Conservation (phyloP, 2,113 vertebrate genomes). For the Tenrec ecaudatus region DNA sequence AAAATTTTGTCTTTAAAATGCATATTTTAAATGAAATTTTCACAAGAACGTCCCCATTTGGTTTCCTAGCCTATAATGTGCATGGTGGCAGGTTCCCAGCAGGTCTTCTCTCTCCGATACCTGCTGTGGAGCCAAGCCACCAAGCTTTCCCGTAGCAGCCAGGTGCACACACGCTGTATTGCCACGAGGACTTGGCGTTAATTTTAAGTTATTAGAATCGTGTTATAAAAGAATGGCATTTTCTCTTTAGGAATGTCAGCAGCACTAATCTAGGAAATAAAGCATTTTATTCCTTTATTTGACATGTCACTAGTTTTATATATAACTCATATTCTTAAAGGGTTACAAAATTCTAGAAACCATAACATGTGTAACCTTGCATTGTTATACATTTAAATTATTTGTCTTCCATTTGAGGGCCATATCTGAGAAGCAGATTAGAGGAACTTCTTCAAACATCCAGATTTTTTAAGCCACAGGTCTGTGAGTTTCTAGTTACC, state of each 20-base stretch:
- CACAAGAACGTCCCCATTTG: neutral
- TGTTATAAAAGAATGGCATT: conserved; percentile 4
- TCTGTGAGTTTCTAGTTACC: conserved; percentile 30
- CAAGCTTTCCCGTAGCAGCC: neutral
- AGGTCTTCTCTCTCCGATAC: neutral
- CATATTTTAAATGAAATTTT: conserved; percentile 46
- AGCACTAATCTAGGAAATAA: conserved; percentile 43
- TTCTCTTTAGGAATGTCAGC: conserved; percentile 31
- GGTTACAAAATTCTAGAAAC: conserved; percentile 59
- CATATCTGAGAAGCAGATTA: conserved; percentile 29
- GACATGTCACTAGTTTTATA: neutral
- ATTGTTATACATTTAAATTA: conserved; percentile 28
- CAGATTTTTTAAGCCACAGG: neutral
- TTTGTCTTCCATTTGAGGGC: conserved; percentile 1
- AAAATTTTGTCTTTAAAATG: conserved; percentile 40
- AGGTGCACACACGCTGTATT: neutral
- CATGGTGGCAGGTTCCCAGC: neutral
- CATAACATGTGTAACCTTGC: neutral
- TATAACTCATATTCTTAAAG: conserved; percentile 59
- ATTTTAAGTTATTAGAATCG: conserved; percentile 24
- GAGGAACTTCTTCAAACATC: conserved; percentile 45
- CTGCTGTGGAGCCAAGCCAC: neutral
- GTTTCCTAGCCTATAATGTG: neutral
- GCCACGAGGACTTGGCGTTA: conserved; percentile 18
- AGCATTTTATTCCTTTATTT: conserved; percentile 18